A percentile compares a stretch with the other conserved stretches of the same genome.
Evolutionary conservation across 1,140 invertebrate genomes (phyloP).

Genomic region (Pemphigus obesinymphae): DNA sequence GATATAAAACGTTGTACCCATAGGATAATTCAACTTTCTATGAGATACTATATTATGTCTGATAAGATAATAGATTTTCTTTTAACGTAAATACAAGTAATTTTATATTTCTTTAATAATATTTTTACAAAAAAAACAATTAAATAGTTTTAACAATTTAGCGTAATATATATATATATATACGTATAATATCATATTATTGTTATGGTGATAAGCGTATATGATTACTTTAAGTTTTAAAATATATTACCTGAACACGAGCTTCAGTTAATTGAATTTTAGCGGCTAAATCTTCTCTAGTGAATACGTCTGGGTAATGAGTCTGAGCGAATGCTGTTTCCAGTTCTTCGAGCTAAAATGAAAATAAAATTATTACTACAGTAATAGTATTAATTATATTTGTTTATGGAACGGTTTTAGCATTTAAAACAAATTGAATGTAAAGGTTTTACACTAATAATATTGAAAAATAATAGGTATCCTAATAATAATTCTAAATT

Average conservation of each 20-base stretch:
- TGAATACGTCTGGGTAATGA: conserved; percentile 98
- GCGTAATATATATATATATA: background rate
- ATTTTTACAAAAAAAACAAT: background rate
- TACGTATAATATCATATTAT: background rate
- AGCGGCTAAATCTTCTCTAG: conserved; percentile 94
- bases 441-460: too few species aligned
- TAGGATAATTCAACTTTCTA: background rate
- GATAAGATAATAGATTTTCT: background rate
- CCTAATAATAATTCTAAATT: too few species aligned
- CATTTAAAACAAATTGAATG: too few species aligned
- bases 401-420: too few species aligned
- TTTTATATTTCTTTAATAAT: background rate
- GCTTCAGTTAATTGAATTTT: conserved; percentile 97
- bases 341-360: conserved; percentile 80
- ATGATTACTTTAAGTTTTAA: background rate
- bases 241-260: conserved; percentile 85
- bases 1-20: background rate
- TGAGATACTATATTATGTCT: background rate
- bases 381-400: too few species aligned
- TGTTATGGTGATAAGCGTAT: background rate
- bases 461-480: too few species aligned
- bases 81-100: background rate
- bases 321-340: conserved; percentile 96
- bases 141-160: background rate
- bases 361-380: too few species aligned